Evolutionary conservation across 1,140 invertebrate species (phyloP), one percentile per base, ranked within the genome.

Genomic region (Heliothis virescens): DNA sequence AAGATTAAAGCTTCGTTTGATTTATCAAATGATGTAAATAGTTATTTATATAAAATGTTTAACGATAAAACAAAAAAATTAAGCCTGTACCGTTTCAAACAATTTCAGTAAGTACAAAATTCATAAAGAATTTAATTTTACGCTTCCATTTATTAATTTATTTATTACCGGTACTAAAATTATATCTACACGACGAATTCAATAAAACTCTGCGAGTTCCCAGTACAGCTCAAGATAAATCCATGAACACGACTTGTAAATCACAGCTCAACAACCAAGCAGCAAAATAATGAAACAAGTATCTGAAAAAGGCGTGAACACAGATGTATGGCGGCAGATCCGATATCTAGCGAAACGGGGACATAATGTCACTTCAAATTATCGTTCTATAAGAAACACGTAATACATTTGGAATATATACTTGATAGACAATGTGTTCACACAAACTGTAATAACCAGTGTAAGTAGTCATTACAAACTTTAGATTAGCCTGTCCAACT

Each of bases 351-450:
- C 41, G 41, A 67, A 67, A 67, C 48, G 48, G 41, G 18, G 18
- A 67, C n/a, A 67, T 67, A 67, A 67, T 67, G 63, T 67, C 63
- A 48, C 41, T 67, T 67, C 63, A 67, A 48, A 67, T 67, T 67
- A 67, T 67, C 50, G 41, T 67, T 10, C 63, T 16, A 67, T 48
- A 16, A 47, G 34, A 18, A 41, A 65, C 34, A 65, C 62, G 12
- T 48, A 47, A 48, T 48, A 26, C 21, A 60, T 60, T 10, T 60
- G 57, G 57, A 5, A 29, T 60, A n/a, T 67, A 48, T 48, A 7
- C 21, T 67, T 16, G 47, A 11, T 9, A 67, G 10, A 21, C n/a
- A 48, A 48, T 21, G 63, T 67, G 41, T 67, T 18, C 15, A 16
- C 41, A 65, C n/a, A 41, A 9, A 21, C 41, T 67, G 48, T n/a